These are phyloP conservation scores for Nothoprocta perdicaria DNA, from an alignment of 2,113 vertebrate genomes.

Conservation along the genomic window DNA sequence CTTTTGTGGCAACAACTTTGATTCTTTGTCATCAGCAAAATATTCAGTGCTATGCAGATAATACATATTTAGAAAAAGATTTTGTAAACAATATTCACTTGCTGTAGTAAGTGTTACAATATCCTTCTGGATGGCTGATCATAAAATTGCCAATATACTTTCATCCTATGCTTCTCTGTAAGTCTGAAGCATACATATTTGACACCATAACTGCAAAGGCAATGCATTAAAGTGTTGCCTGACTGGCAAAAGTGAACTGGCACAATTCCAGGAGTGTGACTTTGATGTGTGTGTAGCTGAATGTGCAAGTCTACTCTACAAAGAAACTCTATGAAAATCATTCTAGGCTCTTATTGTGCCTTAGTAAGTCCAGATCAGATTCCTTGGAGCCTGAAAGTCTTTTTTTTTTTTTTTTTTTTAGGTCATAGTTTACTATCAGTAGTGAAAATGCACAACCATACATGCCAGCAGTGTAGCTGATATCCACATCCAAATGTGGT, in stretches of 20 bases:
- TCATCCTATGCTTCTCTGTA: not conserved
- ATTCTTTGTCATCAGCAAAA: not conserved
- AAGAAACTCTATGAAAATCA: not conserved
- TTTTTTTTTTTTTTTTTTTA: not conserved
- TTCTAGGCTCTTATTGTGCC: not conserved
- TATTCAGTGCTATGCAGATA: not conserved
- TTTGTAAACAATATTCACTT: not conserved
- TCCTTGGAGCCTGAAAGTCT: not conserved
- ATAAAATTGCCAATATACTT: not conserved
- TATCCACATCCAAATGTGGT: not conserved
- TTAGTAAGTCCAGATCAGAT: not conserved
- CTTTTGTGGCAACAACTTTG: not conserved
- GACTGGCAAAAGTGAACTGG: not conserved
- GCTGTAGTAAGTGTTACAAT: not conserved
- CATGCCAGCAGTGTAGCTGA: not conserved
- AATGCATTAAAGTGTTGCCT: not conserved
- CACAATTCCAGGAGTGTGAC: not conserved
- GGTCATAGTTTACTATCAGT: not conserved
- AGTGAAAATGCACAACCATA: not conserved
- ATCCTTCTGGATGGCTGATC: not conserved
- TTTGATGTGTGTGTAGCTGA: not conserved
- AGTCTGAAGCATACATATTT: not conserved
- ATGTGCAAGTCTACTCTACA: not conserved
- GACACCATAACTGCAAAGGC: not conserved
- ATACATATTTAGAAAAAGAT: not conserved